Percentiles rank a stretch among this genome's conserved stretches.
phyloP scores from a whole-genome alignment of 53 echinoderm and acorn worm species.

The Pentamera pediparva region DNA sequence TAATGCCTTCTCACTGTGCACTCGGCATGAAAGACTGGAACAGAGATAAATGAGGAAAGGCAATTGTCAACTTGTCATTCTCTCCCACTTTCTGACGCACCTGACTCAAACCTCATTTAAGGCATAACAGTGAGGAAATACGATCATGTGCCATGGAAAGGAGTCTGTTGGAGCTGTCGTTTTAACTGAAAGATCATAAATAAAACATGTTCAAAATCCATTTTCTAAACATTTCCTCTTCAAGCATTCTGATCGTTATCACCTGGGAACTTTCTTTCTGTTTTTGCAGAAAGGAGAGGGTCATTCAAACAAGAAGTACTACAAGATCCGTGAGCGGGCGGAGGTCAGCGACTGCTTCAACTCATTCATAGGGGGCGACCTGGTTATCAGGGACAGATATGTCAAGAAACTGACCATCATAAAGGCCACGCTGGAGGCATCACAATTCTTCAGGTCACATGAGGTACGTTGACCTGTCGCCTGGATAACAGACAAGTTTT shows the following conservation, averaged over 20 bases:
- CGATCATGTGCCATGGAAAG: no score
- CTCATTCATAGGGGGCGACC: conserved; percentile 68
- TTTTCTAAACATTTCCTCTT: background rate
- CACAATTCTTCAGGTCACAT: conserved; percentile 77
- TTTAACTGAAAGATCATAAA: no score
- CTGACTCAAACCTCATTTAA: no score
- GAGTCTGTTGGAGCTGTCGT: no score
- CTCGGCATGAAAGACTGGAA: no score
- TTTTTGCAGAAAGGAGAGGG: conserved; percentile 85
- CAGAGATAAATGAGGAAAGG: no score
- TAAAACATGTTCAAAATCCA: background rate
- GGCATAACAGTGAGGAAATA: no score
- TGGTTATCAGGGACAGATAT: conserved; percentile 62
- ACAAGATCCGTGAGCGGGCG: conserved; percentile 63
- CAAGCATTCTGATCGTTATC: background rate
- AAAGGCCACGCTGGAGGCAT: conserved; percentile 79
- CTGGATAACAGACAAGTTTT: no score
- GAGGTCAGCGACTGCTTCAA: conserved; percentile 86
- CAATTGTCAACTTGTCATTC: no score
- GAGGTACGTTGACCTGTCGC: no score
- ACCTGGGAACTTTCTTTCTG: background rate
- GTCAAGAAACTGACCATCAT: conserved; percentile 77
- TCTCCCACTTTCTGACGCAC: no score
- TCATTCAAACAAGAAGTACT: conserved; percentile 84
- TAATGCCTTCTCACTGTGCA: no score